Base-by-base conservation (phyloP, 2,113 vertebrate genomes). In the Theristicus caerulescens region DNA sequence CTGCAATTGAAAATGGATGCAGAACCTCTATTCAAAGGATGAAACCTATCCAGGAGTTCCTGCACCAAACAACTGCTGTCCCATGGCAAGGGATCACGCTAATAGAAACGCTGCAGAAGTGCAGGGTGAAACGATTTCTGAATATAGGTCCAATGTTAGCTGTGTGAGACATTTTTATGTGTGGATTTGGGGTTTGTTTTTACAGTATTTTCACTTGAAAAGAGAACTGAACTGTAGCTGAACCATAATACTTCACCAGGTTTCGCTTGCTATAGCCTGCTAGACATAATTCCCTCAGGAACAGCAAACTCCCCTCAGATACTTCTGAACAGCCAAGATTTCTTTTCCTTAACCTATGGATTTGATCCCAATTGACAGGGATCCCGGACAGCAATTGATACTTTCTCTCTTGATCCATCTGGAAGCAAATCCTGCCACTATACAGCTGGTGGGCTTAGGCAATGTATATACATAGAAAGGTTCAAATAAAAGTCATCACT, bases 311-410 rank as follows among this genome's bases (percentile, higher is more conserved):
- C 72, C 72, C 59, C 16, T 86, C 52, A 74, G 83, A 84, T 86
- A 59, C 83, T 38, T 84, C 42, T 91, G n/a, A 82, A 62, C 42
- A 92, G 47, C 32, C 46, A 66, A 88, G 47, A 25, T 84, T 94
- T 88, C 59, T 95, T 86, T 92, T 86, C 69, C 59, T 84, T 95
- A 83, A 86, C 82, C 88, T 93, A n/a, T 62, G 55, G 82, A 86
- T 94, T 95, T 95, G 88, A 86, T 93, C 85, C 51, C 88, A 83
- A 58, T 88, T 12, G 27, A 49, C 59, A 93, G 57, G 14, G 47
- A 88, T 85, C 82, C 62, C 10, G 3, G 52, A 71, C 61, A 0
- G 0, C 65, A 72, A 71, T 32, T 27, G 34, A 78, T 81, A 38
- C 46, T 88, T 29, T 70, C 6, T 32, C 27, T 54, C 64, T 80